Evolutionary conservation across 2,113 vertebrate genomes (phyloP).

Genomic region (Ceuthmochares aereus): DNA sequence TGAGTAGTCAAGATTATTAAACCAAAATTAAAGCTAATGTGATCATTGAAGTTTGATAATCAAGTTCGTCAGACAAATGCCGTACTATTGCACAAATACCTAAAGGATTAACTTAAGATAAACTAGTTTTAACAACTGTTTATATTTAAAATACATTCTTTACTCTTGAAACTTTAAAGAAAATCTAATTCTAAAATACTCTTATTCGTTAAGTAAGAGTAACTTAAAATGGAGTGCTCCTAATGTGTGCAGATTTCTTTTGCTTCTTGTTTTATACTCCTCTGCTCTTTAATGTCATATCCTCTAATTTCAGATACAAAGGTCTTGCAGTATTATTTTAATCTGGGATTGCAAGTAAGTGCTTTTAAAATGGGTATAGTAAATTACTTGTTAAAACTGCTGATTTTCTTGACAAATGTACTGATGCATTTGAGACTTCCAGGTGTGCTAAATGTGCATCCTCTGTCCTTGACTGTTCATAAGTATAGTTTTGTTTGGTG

Average conservation of each 20-base stretch:
- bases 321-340: constrained; percentile 94
- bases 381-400: background rate
- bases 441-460: background rate
- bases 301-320: constrained; percentile 86
- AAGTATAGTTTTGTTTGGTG: background rate
- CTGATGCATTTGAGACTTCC: background rate
- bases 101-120: background rate
- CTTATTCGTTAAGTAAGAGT: background rate
- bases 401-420: background rate
- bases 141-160: background rate
- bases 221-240: background rate
- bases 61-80: background rate
- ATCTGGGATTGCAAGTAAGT: constrained; percentile 93
- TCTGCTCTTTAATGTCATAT: background rate
- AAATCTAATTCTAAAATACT: background rate
- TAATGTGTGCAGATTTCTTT: background rate
- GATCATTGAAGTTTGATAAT: background rate
- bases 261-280: background rate
- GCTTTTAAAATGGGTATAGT: background rate
- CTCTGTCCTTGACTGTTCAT: background rate
- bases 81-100: background rate
- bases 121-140: background rate
- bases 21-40: background rate
- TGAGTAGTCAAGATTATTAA: background rate
- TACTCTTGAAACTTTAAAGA: background rate